Base-by-base conservation (phyloP, 2,888 invertebrate species). In the Andrena bicolor region DNA sequence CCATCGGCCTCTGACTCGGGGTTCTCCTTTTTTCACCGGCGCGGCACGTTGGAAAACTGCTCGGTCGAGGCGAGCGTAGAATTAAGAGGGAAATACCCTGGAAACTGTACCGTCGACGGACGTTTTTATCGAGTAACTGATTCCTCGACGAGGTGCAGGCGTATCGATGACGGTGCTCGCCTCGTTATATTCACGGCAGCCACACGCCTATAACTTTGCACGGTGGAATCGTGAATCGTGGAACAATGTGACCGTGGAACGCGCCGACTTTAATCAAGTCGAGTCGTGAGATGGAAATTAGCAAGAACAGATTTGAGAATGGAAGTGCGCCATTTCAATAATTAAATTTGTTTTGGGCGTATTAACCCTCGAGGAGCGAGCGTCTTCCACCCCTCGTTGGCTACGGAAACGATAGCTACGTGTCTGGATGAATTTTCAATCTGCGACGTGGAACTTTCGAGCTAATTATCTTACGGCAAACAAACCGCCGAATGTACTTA, bases 401-500 rank as follows among this genome's bases (percentile, higher is more conserved):
- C 48, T 20, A 35, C 5, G 51, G 32, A 61, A 60, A 35, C 48
- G 48, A 7, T 20, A 61, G 68, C 51, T 30, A 49, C 41, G 61
- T n/a, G 72, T 72, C 58, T 68, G 48, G 51, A 49, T n/a, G 41
- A 68, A 74, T 58, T 74, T 65, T 74, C 81, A 35, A 61, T 60
- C 61, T 53, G 61, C 61, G 26, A 41, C 30, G 68, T 51, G 65
- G 23, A 66, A 82, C 48, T 75, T 82, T 48, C 70, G n/a, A 65
- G 66, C 32, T 81, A 82, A 82, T 82, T 82, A 82, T 66, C 66
- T 35, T 28, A 6, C 7, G 20, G 70, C 70, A 80, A 82, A 81
- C 61, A 66, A 65, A 20, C 28, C 64, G 70, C 10, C n/a, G 56
- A 41, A 51, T 64, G 30, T 20, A 64, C 48, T 53, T 49, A 49